Base-by-base conservation (phyloP, 2,888 invertebrate genomes). In the Onchidella celtica region DNA sequence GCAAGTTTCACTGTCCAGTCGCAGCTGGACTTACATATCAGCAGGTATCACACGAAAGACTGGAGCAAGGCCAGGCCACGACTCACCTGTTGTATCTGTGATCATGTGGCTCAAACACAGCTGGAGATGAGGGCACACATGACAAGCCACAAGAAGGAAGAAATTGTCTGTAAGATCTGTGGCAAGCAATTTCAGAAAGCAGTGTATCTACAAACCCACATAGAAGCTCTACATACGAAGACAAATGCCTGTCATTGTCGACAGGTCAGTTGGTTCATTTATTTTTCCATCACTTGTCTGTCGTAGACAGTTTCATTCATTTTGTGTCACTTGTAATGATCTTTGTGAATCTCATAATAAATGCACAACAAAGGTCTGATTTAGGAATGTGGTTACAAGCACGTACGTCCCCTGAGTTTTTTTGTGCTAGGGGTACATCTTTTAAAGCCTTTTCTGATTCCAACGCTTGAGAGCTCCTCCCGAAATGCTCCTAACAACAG, bases 191-290 rank as follows among this genome's bases (percentile, higher is more conserved):
- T 87, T 61, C 32, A 65, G 29, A 83, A 72, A 14, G 76, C 74
- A 24, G 77, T 74, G 29, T 84, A 85, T 32, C 69, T 88, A 14
- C 79, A 83, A n/a, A 79, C 77, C 34, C 88, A 88, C 68, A 84
- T 82, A 27, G 79, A 87, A 55, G 69, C 83, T 29, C 83, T 86
- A 17, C 88, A 88, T 70, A 79, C 83, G 0, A 83, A 81, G 24
- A 36, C 77, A 2, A 79, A 78, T 17, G 75, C 83, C 2, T 83
- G 82, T 24, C 63, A 75, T 9, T 87, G 88, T 82, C 32, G 40
- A 11, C 61, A 85, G 9, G 47, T 47, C 9, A 47, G 47, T 6
- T 17, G 17, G 17, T 47, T 11, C 47, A 47, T 47, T 6, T 47
- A 47, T 47, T 47, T 47, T 11, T 11, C n/a, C n/a, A n/a, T n/a